Percentiles rank a stretch among this genome's conserved stretches.
Evolutionary conservation across 2,113 vertebrate genomes (phyloP).

Genomic region (Elgaria multicarinata): DNA sequence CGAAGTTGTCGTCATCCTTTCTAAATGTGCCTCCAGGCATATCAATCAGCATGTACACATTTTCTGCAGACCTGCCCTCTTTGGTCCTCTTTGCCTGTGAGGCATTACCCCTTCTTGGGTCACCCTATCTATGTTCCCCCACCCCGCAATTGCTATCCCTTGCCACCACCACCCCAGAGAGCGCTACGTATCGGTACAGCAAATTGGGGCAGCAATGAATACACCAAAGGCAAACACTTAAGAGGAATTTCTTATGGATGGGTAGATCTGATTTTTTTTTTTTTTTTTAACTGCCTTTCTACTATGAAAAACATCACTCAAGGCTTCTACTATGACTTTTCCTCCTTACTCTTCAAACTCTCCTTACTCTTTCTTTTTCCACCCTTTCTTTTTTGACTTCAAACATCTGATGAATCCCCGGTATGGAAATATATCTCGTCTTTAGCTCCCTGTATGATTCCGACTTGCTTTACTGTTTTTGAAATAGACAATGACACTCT

Average conservation of each 20-base stretch:
- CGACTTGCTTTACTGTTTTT: slow-evolving; percentile 55
- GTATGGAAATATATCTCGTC: slow-evolving; percentile 23
- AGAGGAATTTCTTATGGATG: background rate
- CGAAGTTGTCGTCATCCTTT: too few species aligned
- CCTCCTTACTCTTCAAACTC: slow-evolving; percentile 29
- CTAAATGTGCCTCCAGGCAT: too few species aligned
- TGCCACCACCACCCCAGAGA: too few species aligned
- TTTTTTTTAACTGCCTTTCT: too few species aligned
- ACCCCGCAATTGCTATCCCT: background rate
- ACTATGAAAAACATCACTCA: too few species aligned
- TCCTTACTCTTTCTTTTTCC: too few species aligned
- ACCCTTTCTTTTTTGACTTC: slow-evolving; percentile 48
- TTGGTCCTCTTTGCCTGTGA: background rate
- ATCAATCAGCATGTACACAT: too few species aligned
- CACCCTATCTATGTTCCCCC: background rate
- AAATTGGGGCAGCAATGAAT: slow-evolving; percentile 37
- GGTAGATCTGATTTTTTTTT: too few species aligned
- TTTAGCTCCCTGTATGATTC: slow-evolving; percentile 35
- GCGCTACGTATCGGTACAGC: slow-evolving; percentile 1
- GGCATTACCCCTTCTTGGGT: background rate
- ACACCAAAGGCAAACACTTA: slow-evolving; percentile 16
- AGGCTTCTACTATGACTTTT: background rate
- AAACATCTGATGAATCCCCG: slow-evolving; percentile 48
- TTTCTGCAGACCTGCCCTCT: background rate
- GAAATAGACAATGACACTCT: slow-evolving; percentile 44